Evolutionary conservation across 2,797 vertebrate species (phyloP).

Genomic region (Apodemus agrarius): DNA sequence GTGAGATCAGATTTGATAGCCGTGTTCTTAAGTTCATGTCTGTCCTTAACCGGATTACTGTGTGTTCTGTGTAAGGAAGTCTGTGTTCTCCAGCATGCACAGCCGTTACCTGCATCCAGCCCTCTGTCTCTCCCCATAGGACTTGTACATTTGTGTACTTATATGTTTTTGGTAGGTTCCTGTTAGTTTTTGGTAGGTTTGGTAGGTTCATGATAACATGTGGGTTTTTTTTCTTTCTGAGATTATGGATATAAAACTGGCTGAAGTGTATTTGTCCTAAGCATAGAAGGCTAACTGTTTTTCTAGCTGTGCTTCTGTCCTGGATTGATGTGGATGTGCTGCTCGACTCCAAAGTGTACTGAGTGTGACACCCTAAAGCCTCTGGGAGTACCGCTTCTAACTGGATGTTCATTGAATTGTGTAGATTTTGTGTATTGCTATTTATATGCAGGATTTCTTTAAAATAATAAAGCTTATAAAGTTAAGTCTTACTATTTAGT

Average conservation of each 20-base stretch:
- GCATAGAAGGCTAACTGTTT: not conserved
- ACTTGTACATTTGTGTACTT: not conserved
- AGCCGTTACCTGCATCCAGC: not conserved
- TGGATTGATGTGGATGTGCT: not conserved
- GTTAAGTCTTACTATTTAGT: slow-evolving; percentile 5
- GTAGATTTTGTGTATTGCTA: not conserved
- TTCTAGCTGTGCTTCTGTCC: not conserved
- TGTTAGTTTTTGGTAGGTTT: not conserved
- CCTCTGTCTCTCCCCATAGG: not conserved
- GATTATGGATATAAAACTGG: not conserved
- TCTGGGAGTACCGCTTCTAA: not conserved
- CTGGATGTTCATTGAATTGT: not conserved
- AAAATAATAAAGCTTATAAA: not conserved
- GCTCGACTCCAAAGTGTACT: not conserved
- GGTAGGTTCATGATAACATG: not conserved
- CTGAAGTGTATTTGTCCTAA: not conserved
- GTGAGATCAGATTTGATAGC: slow-evolving; percentile 69
- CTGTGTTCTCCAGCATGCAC: not conserved
- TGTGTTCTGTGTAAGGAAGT: slow-evolving; percentile 26
- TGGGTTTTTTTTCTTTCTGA: not conserved
- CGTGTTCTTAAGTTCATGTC: not conserved
- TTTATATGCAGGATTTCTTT: not conserved
- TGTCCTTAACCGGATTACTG: slow-evolving; percentile 35
- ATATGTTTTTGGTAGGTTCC: not conserved
- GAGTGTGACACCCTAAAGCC: too few species aligned